phyloP scores from a whole-genome alignment of 2,797 vertebrate genomes.

The Mastacembelus armatus region DNA sequence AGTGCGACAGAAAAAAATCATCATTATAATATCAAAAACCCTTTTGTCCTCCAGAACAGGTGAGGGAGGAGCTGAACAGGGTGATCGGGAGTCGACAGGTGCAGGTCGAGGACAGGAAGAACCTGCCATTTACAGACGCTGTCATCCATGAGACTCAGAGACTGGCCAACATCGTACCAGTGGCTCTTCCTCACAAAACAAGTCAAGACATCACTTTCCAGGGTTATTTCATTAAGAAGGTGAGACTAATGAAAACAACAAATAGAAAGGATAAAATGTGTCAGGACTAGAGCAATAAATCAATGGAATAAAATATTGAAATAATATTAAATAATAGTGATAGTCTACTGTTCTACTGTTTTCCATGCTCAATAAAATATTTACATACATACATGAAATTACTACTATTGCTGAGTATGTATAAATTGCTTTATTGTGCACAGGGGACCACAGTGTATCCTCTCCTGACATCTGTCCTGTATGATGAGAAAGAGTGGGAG shows the following conservation, averaged over 20 bases:
- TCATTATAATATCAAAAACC: too few relatives aligned
- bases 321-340: too few relatives aligned
- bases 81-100: slow-evolving; percentile 52
- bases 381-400: too few relatives aligned
- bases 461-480: slow-evolving; percentile 67
- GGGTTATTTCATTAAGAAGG: slow-evolving; percentile 76
- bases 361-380: too few relatives aligned
- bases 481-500: slow-evolving; percentile 75
- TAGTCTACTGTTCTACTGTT: too few relatives aligned
- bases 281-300: too few relatives aligned
- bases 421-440: neutral
- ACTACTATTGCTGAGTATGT: too few relatives aligned
- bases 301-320: too few relatives aligned
- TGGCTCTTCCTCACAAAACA: slow-evolving; percentile 41
- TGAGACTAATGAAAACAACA: too few relatives aligned
- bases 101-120: slow-evolving; percentile 49
- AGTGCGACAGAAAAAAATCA: too few relatives aligned
- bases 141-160: slow-evolving; percentile 75
- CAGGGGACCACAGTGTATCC: slow-evolving; percentile 74
- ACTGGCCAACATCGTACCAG: slow-evolving; percentile 41
- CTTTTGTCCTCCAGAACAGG: slow-evolving; percentile 38
- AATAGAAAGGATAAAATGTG: too few relatives aligned
- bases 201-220: slow-evolving; percentile 66
- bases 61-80: slow-evolving; percentile 62
- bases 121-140: slow-evolving; percentile 63